These are phyloP conservation scores for fruit fly (Drosophila melanogaster) DNA, from an alignment of 1,140 invertebrate species.

Conservation along the genomic window DNA sequence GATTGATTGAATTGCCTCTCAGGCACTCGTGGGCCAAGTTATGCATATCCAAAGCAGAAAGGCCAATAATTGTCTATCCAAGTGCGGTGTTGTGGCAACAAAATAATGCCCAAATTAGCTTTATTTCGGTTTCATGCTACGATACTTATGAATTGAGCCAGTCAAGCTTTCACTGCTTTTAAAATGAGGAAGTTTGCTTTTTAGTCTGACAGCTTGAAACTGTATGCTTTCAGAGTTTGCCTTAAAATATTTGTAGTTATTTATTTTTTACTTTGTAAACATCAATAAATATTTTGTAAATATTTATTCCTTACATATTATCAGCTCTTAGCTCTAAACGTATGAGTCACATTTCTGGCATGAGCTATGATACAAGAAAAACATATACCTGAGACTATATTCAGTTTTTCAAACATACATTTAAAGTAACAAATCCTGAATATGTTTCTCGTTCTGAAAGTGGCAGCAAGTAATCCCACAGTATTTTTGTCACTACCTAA, in stretches of 20 bases:
- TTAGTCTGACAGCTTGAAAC: background rate
- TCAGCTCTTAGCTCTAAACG: background rate
- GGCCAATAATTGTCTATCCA: slow-evolving; percentile 48
- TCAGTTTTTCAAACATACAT: no score
- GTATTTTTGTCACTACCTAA: background rate
- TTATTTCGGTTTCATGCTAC: slow-evolving; percentile 43
- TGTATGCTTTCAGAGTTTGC: background rate
- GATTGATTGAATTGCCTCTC: slow-evolving; percentile 29
- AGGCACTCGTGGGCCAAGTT: slow-evolving; percentile 7
- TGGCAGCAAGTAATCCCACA: background rate
- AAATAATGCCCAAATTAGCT: slow-evolving; percentile 34
- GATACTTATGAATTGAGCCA: slow-evolving; percentile 5
- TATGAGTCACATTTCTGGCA: background rate
- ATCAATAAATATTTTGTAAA: background rate
- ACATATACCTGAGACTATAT: no score
- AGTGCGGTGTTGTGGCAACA: slow-evolving; percentile 12
- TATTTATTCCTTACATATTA: background rate
- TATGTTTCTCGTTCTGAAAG: background rate
- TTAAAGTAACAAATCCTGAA: background rate
- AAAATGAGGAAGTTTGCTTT: slow-evolving; percentile 6
- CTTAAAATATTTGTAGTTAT: background rate
- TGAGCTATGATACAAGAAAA: background rate
- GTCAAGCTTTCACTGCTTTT: slow-evolving; percentile 45
- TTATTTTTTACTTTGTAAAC: background rate
- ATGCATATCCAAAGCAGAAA: slow-evolving; percentile 29